Base-by-base conservation (phyloP, 2,797 vertebrate species). In the Manis pentadactyla region DNA sequence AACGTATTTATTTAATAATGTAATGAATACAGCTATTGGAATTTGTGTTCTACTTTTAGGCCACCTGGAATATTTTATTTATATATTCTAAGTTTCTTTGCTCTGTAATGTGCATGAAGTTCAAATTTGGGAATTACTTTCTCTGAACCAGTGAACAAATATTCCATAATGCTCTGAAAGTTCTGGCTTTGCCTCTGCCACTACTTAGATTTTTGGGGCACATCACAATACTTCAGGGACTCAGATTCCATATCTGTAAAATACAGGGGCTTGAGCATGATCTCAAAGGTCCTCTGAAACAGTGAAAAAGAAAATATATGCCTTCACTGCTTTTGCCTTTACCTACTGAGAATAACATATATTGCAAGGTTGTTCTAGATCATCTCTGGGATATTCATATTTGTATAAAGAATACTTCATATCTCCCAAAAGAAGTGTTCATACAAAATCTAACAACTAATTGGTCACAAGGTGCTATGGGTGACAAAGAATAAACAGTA, bases 381-480 rank as follows among this genome's bases (percentile, higher is more conserved):
- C 27, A 91, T 74, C 59, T 7, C 21, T 34, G 34, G 51, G n/a
- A 34, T 79, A 27, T 78, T 93, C 68, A 11, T 78, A 87, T 25
- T 23, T 1, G 3, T 96, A 75, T 55, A 88, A 85, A 73, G 2
- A 53, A 69, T 89, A 39, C 53, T 87, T 97, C 74, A 9, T 1
- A 5, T 96, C 23, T 66, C n/a, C 77, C 53, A 55, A 97, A 97
- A 59, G 14, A 95, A 39, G 34, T 51, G 1, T 91, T 95, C 51
- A 78, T 7, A 53, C 66, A 75, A 93, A 98, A 95, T 2, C 19
- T 34, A 96, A 84, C 37, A 78, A 95, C n/a, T 75, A 79, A 77
- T 92, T 95, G 39, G 87, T 5, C n/a, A 7, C 23, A 84, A 23
- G 34, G 25, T 74, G 21, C 29, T 73, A 2, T 31, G 7, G 5